These are phyloP conservation scores for Lasioglossum albipes DNA, from an alignment of 1,140 invertebrate species.

Conservation along the genomic window DNA sequence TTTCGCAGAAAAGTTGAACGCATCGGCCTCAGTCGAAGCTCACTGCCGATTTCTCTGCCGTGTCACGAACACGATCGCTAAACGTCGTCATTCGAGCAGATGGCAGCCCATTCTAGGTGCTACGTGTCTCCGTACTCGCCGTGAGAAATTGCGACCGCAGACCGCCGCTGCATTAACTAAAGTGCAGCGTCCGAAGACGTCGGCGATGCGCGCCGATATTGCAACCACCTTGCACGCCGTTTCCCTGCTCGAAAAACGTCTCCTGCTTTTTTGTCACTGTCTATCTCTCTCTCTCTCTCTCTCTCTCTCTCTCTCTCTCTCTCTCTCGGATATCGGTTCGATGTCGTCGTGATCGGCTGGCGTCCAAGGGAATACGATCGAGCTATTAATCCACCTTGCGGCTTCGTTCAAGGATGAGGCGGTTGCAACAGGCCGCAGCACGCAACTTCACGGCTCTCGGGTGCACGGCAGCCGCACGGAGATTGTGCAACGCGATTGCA, in stretches of 20 bases:
- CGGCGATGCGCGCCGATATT: slow-evolving; percentile 1
- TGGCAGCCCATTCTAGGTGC: neutral
- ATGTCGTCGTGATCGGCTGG: neutral
- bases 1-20: too few relatives aligned
- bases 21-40: too few relatives aligned
- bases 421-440: slow-evolving; percentile 21
- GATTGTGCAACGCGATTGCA: slow-evolving; percentile 40
- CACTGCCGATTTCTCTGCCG: neutral
- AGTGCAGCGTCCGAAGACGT: slow-evolving; percentile 58
- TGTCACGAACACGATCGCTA: neutral
- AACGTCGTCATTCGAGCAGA: neutral
- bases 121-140: slow-evolving; percentile 2
- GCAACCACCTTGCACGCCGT: neutral
- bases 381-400: slow-evolving; percentile 39
- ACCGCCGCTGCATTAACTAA: slow-evolving; percentile 66
- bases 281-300: too few relatives aligned
- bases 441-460: slow-evolving; percentile 1
- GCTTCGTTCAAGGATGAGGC: slow-evolving; percentile 32
- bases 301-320: too few relatives aligned
- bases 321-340: neutral
- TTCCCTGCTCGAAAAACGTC: slow-evolving; percentile 11
- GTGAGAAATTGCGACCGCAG: slow-evolving; percentile 60
- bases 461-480: neutral
- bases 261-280: too few relatives aligned
- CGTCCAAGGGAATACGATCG: slow-evolving; percentile 16